These are phyloP conservation scores for Trinorchestia longiramus DNA, from an alignment of 1,140 invertebrate species.

Conservation along the genomic window DNA sequence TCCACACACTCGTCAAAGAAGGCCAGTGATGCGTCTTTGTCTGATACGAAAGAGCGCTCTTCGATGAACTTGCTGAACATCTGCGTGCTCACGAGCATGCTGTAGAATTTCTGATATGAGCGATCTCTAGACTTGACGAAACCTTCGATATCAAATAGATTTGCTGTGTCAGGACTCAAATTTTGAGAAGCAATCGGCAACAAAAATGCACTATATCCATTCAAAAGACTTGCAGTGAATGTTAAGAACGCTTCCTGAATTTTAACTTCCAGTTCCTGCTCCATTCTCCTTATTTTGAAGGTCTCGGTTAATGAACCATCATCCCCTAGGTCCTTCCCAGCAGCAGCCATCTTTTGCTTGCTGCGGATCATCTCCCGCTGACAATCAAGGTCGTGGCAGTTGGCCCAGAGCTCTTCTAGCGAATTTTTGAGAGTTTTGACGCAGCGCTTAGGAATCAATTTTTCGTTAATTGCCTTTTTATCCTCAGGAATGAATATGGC, in stretches of 20 bases:
- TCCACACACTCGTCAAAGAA: constrained; percentile 99
- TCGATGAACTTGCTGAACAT: constrained; percentile 97
- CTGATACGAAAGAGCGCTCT: constrained; percentile 97
- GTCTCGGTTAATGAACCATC: constrained; percentile 75
- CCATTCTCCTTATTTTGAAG: constrained; percentile 80
- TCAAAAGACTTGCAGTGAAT: constrained; percentile 94
- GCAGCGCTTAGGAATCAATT: constrained; percentile 90
- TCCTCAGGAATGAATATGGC: constrained; percentile 84
- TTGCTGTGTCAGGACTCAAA: constrained; percentile 92
- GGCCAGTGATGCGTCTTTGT: constrained; percentile 90
- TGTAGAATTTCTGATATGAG: constrained; percentile 91
- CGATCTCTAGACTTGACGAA: constrained; percentile 80
- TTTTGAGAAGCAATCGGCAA: constrained; percentile 96
- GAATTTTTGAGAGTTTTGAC: constrained; percentile 82
- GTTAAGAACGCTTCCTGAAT: constrained; percentile 97
- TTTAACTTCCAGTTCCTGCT: constrained; percentile 75
- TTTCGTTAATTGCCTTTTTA: constrained; percentile 84
- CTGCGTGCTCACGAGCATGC: constrained; percentile 90
- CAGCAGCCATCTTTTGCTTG: constrained; percentile 71
- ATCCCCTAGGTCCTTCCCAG: constrained; percentile 67
- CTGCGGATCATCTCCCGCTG: constrained; percentile 73
- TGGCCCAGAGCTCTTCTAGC: constrained; percentile 79
- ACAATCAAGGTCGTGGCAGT: constrained; percentile 69
- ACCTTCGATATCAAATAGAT: constrained; percentile 92
- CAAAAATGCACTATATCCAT: constrained; percentile 90